Evolutionary conservation across 2,113 vertebrate species (phyloP).

Genomic region (Eretmochelys imbricata): DNA sequence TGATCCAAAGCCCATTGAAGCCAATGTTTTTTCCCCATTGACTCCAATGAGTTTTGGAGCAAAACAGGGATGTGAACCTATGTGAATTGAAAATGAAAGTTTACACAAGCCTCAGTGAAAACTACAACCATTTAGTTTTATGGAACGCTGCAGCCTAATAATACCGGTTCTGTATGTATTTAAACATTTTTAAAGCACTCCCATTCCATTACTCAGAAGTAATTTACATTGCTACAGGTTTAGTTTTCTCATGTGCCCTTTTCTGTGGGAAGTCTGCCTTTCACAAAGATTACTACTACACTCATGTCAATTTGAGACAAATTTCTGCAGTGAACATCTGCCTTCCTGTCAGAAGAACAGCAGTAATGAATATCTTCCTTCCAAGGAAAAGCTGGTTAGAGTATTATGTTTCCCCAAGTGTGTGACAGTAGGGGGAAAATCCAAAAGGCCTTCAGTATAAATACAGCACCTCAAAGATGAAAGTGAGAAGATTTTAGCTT

Average conservation of each 20-base stretch:
- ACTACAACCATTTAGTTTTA: not conserved
- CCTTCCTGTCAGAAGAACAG: constrained; percentile 28
- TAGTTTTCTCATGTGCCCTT: not conserved
- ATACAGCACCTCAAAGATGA: constrained; percentile 10
- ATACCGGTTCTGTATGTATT: not conserved
- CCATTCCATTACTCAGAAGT: not conserved
- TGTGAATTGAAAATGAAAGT: not conserved
- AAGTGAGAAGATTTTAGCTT: constrained; percentile 41
- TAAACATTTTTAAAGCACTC: not conserved
- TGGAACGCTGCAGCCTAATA: not conserved
- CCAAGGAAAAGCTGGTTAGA: not conserved
- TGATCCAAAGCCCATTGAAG: not conserved
- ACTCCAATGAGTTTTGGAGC: not conserved
- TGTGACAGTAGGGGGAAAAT: constrained; percentile 8
- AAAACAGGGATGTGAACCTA: not conserved
- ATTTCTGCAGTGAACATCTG: constrained; percentile 55
- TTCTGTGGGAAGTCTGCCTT: not conserved
- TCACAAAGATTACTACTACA: not conserved
- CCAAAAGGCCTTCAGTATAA: constrained; percentile 38
- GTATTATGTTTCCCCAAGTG: not conserved
- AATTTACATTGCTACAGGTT: not conserved
- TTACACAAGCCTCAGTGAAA: not conserved
- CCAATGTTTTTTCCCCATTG: not conserved
- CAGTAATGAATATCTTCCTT: not conserved
- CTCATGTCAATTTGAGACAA: not conserved